Base-by-base conservation (phyloP, 2,113 vertebrate genomes). In the Paramormyrops kingsleyae region DNA sequence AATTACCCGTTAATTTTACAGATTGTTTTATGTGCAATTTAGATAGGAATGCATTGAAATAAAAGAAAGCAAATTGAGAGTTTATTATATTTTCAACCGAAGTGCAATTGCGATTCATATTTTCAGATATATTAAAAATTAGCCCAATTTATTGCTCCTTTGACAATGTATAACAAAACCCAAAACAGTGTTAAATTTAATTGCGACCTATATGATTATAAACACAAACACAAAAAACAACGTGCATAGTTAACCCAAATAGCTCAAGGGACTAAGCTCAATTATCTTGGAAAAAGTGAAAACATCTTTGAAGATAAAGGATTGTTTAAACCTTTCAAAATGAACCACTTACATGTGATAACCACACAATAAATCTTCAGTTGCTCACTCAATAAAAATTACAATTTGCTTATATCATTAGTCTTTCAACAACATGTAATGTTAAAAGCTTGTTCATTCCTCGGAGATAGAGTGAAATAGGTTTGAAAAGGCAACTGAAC, bases 171-270 rank as follows among this genome's bases (percentile, higher is more conserved):
- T 93, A 96, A 95, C 94, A 94, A 95, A 91, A 94, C 94, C 92
- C 93, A 93, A 93, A 95, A 92, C 93, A 91, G 90, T 94, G 93
- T 94, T 95, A 95, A 95, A 96, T 96, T 95, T 93, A 95, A 96
- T 96, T 95, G 95, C 96, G 95, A 96, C 96, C 95, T 96, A 94
- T 94, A 94, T 95, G 94, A 95, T 94, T 94, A 93, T 91, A 91
- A 84, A 84, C 83, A 84, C 83, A 84, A 44, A 84, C 83, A 84
- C 44, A 84, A 44, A 44, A 84, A 5, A 84, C 83, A 44, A 84
- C 83, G 93, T 93, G 92, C 92, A 95, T 91, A 94, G 92, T 95
- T 93, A 95, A 95, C 94, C 94, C 91, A 96, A 93, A 95, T 92
- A 94, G 95, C 95, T 95, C 92, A 91, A 92, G 90, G 95, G 94